Evolutionary conservation across 2,888 invertebrate genomes (phyloP).

Genomic region (Netelia inedita): DNA sequence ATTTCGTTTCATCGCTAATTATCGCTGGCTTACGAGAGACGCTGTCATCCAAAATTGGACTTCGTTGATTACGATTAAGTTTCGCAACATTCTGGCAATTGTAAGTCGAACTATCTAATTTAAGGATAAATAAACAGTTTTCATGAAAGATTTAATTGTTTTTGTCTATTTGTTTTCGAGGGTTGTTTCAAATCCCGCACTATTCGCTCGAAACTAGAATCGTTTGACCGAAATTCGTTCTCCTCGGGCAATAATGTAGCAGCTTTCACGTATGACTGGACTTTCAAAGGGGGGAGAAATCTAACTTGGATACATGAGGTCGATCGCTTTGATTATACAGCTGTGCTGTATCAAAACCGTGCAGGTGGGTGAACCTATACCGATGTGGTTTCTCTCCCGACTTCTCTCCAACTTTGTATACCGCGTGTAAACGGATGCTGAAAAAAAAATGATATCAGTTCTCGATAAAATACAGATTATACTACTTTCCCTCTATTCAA

Average conservation of each 20-base stretch:
- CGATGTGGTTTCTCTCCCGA: slow-evolving; percentile 3
- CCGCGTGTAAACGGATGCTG: not conserved
- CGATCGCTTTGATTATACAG: slow-evolving; percentile 59
- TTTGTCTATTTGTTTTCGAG: not conserved
- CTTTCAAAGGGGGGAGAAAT: slow-evolving; percentile 50
- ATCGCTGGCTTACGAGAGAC: not conserved
- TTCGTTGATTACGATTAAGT: slow-evolving; percentile 11
- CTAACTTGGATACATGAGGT: slow-evolving; percentile 15
- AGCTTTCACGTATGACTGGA: slow-evolving; percentile 67
- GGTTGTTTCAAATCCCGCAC: not conserved
- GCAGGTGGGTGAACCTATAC: slow-evolving; percentile 59
- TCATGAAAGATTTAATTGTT: not conserved
- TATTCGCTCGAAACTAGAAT: slow-evolving; percentile 45
- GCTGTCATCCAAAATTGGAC: slow-evolving; percentile 3
- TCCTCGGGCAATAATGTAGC: slow-evolving; percentile 39
- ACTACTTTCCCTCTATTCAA: too few relatives aligned
- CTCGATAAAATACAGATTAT: too few relatives aligned
- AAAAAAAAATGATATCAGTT: not conserved
- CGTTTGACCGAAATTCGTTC: slow-evolving; percentile 65
- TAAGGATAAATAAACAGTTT: slow-evolving; percentile 34
- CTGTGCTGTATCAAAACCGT: slow-evolving; percentile 45
- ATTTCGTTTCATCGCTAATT: not conserved
- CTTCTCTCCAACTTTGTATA: not conserved
- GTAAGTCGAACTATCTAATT: slow-evolving; percentile 24
- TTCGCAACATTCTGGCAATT: not conserved